Conservation (phyloP, 2,113 vertebrate genomes). For the Malaclemys terrapin region DNA sequence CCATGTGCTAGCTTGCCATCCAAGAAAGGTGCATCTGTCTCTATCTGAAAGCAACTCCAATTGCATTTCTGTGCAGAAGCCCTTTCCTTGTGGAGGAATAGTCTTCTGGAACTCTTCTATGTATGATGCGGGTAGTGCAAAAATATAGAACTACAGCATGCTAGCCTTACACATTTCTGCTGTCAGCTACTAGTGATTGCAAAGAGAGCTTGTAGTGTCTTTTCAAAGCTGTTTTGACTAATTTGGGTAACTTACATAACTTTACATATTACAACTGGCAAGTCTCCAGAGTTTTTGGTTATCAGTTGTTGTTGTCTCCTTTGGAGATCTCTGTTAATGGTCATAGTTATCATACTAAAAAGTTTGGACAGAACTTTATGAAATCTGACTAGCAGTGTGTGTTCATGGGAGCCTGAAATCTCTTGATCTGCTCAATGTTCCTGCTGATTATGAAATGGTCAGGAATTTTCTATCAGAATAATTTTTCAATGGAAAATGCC, state of each 20-base stretch:
- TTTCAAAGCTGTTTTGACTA: background rate
- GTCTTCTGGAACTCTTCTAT: background rate
- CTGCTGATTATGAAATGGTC: background rate
- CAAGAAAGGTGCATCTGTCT: background rate
- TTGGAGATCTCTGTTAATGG: background rate
- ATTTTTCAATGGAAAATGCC: background rate
- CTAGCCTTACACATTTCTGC: background rate
- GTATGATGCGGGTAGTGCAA: background rate
- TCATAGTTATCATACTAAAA: background rate
- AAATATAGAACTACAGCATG: background rate
- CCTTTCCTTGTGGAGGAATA: background rate
- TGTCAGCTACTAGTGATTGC: background rate
- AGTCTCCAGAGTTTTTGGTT: background rate
- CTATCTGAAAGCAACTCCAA: background rate
- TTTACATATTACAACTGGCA: background rate
- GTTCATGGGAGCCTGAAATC: background rate
- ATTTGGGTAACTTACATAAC: background rate
- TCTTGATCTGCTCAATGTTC: background rate
- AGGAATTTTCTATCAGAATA: background rate
- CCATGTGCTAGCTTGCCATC: background rate
- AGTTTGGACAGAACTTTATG: background rate
- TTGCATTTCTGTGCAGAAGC: background rate
- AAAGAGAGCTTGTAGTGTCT: background rate
- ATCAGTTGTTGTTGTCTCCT: background rate
- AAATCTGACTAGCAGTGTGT: background rate